Conservation (phyloP, 2,797 vertebrate genomes). For the Melanotaenia trifasciata region DNA sequence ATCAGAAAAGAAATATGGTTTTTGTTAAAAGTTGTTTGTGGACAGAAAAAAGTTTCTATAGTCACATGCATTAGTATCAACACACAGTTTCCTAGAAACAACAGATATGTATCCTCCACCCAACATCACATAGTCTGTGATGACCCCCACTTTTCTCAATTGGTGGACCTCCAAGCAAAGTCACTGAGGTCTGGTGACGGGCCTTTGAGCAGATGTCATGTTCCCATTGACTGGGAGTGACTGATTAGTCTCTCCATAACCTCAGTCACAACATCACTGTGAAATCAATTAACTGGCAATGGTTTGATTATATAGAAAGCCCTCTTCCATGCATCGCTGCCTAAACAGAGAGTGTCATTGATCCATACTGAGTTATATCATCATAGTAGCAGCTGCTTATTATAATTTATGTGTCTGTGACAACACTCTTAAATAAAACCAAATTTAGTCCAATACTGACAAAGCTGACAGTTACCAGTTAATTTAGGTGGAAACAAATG, state of each 20-base stretch:
- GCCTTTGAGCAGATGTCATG: conserved; percentile 35
- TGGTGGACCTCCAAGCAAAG: conserved; percentile 60
- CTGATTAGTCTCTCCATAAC: conserved; percentile 29
- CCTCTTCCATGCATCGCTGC: conserved; percentile 14
- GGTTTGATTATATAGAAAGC: conserved; percentile 55
- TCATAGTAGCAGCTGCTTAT: conserved; percentile 5
- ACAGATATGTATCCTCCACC: neutral
- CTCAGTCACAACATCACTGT: conserved; percentile 22
- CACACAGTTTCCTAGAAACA: neutral
- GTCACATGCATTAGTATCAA: neutral
- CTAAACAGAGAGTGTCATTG: conserved; percentile 23
- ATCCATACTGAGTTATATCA: conserved; percentile 26
- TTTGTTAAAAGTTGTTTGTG: conserved; percentile 33
- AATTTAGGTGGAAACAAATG: neutral
- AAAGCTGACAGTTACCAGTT: neutral
- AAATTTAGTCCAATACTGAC: neutral
- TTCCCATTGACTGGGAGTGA: conserved; percentile 14
- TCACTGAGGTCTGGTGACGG: conserved; percentile 50
- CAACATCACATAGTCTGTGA: conserved; percentile 15
- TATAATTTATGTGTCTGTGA: neutral
- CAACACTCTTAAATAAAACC: neutral
- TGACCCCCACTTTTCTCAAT: neutral
- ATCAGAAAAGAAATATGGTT: neutral
- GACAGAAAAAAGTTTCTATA: conserved; percentile 1
- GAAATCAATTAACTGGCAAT: conserved; percentile 40